Evolutionary conservation across 1,140 invertebrate genomes (phyloP), one percentile per base, ranked within the genome.

Genomic region (Geopemphigus sp.): DNA sequence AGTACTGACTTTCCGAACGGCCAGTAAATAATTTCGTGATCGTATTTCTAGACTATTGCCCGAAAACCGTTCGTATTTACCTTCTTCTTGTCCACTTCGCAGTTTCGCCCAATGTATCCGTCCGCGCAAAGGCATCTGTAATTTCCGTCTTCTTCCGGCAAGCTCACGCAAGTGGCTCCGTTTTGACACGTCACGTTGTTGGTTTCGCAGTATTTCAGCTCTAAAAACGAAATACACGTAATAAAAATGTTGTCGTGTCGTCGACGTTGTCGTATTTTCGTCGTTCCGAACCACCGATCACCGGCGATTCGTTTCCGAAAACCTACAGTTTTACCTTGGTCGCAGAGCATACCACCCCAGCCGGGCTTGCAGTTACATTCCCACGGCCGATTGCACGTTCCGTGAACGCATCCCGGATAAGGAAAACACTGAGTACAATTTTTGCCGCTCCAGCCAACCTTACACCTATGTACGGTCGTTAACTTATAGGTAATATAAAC

Each of bases 301-400:
- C n/a, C n/a, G n/a, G n/a, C n/a, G n/a, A n/a, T n/a, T n/a, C n/a
- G n/a, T n/a, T n/a, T n/a, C n/a, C n/a, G n/a, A n/a, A n/a, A n/a
- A n/a, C n/a, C n/a, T n/a, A n/a, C n/a, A n/a, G n/a, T n/a, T 39
- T 15, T 89, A 87, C 91, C 93, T 90, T 95, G 92, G 84, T 95
- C 92, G 85, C 94, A 95, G 0, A 95, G 89, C 87, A 95, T 92
- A 70, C 93, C 94, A 24, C 93, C 92, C 93, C 93, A 95, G 64
- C 94, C 94, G 0, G 90, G 88, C 82, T 91, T 88, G 84, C 94
- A 96, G 83, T 91, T 90, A 84, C 94, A 96, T 84, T 95, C 93
- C 93, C 93, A 95, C n/a, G 94, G 93, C 39, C 90, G 88, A 83
- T 90, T 91, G 84, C 94, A 96, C 56, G 89, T 88, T 19, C 94